Conservation (phyloP, 1,140 invertebrate genomes). For the Campoletis sonorensis region DNA sequence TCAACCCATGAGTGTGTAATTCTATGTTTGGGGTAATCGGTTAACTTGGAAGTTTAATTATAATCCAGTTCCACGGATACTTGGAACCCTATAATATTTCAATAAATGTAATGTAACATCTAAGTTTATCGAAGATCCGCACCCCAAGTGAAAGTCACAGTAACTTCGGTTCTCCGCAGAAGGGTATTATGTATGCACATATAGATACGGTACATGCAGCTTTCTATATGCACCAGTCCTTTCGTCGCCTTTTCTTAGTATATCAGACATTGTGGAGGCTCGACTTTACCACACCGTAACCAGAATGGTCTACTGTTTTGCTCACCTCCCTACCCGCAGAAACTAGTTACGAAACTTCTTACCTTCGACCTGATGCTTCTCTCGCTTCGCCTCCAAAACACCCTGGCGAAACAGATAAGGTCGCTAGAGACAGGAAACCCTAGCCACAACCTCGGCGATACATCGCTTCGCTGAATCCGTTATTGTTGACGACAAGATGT, state of each 20-base stretch:
- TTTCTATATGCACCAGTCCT: conserved; percentile 32
- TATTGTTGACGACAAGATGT: conserved; percentile 7
- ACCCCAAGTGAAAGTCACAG: neutral
- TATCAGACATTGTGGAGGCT: conserved; percentile 19
- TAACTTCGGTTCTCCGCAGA: neutral
- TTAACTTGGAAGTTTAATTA: neutral
- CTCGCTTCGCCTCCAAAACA: conserved; percentile 7
- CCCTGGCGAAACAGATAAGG: conserved; percentile 10
- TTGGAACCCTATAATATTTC: neutral
- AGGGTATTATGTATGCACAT: neutral
- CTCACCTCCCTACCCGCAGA: conserved; percentile 51
- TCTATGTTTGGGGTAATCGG: too few relatives aligned
- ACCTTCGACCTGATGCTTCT: conserved; percentile 54
- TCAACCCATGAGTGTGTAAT: too few relatives aligned
- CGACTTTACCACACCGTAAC: conserved; percentile 44
- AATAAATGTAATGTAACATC: neutral
- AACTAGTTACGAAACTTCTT: conserved; percentile 70
- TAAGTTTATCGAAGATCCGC: neutral
- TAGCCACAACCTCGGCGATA: conserved; percentile 10
- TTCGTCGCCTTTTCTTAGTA: conserved; percentile 17
- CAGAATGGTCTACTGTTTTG: conserved; percentile 38
- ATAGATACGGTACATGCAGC: neutral
- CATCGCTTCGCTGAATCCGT: conserved; percentile 22
- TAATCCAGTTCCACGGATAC: neutral
- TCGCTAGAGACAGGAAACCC: neutral